Percentiles rank a stretch among this genome's conserved stretches.
phyloP scores from a whole-genome alignment of 2,797 vertebrate species.

The Australoheros facetus region DNA sequence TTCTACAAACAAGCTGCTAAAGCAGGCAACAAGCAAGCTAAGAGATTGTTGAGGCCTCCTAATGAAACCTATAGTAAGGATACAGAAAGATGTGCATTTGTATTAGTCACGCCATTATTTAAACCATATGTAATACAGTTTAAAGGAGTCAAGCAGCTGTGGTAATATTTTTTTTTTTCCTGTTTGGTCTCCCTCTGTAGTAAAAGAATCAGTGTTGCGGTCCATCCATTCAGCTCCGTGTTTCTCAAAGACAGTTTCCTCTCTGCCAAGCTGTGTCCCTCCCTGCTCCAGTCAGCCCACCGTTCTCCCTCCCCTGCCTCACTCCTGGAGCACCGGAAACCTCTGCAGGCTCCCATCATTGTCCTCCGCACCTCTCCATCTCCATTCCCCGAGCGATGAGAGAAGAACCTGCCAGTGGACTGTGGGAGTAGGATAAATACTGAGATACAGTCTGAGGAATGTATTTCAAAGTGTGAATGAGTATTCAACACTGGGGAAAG shows the following conservation, averaged over 20 bases:
- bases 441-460: conserved; percentile 23
- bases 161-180: background rate
- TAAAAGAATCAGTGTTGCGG: conserved; percentile 62
- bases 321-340: conserved; percentile 80
- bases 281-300: background rate
- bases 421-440: conserved; percentile 71
- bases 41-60: conserved; percentile 68
- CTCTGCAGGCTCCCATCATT: conserved; percentile 22
- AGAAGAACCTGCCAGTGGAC: conserved; percentile 73
- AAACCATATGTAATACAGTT: background rate
- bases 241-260: conserved; percentile 53
- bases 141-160: conserved; percentile 27
- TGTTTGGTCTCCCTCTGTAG: background rate
- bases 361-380: conserved; percentile 36
- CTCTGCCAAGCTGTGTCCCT: conserved; percentile 6
- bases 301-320: conserved; percentile 51
- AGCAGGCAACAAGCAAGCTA: conserved; percentile 78
- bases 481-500: background rate
- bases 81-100: conserved; percentile 4
- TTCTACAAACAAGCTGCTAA: conserved; percentile 82
- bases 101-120: background rate
- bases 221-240: conserved; percentile 79
- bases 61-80: conserved; percentile 67
- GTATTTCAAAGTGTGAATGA: conserved; percentile 33
- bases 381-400: conserved; percentile 34